Percentiles rank a stretch among this genome's conserved stretches.
These are phyloP conservation scores for Pantherophis alleghaniensis DNA, from an alignment of 2,797 vertebrate species.

Conservation along the genomic window DNA sequence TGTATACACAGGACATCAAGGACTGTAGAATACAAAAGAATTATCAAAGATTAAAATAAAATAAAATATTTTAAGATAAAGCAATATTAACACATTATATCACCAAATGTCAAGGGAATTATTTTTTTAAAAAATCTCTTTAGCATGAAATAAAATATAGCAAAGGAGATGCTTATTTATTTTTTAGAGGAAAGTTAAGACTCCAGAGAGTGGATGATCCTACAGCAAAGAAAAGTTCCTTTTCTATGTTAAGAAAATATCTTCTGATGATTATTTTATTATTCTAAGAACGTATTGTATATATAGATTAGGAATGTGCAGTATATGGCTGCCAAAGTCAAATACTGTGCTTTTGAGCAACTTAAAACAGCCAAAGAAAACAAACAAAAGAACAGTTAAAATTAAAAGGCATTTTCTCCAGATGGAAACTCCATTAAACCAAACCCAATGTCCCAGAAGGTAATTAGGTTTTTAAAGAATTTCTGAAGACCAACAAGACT, in stretches of 20 bases:
- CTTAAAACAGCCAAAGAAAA: background rate
- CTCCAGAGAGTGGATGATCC: background rate
- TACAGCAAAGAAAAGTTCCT: background rate
- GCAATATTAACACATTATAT: background rate
- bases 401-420: background rate
- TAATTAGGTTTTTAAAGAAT: background rate
- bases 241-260: background rate
- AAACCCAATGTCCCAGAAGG: background rate
- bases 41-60: background rate
- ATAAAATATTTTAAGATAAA: background rate
- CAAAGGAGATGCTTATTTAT: background rate
- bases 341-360: background rate
- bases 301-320: background rate
- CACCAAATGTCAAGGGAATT: background rate
- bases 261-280: background rate
- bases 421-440: background rate
- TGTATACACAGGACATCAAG: background rate
- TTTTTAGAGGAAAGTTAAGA: background rate
- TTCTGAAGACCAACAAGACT: background rate
- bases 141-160: background rate
- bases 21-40: background rate
- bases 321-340: background rate
- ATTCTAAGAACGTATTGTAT: background rate
- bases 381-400: background rate
- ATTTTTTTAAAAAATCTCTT: background rate